Base-by-base conservation (phyloP, 2,797 vertebrate species). In the Gephyroberyx darwinii region DNA sequence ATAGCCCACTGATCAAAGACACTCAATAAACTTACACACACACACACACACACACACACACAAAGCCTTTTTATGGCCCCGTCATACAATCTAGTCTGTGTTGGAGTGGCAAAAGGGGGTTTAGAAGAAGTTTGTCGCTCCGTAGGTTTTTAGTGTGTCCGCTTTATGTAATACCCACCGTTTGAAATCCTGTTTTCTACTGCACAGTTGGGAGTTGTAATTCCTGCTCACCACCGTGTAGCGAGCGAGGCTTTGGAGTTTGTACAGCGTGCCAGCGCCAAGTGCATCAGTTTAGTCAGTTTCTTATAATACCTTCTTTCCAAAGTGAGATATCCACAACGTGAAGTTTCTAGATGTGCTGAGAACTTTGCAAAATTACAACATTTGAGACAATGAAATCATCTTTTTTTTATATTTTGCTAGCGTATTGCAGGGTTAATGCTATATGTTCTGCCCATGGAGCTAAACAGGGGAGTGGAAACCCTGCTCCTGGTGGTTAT, bases 21-120 rank as follows among this genome's bases (percentile, higher is more conserved):
- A 43, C 19, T 59, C 56, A 59, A 59, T 41, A 58, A n/a, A 58
- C n/a, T n/a, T n/a, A n/a, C 52, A 30, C 52, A 30, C 51, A 26
- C 51, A 53, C 51, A 55, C 53, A 17, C 16, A 55, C 16, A 16
- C 26, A 10, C 13, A 13, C 51, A 14, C 10, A 55, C 53, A 55
- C 53, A 16, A 30, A 55, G 7, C 43, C 37, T 58, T 41, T 37
- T n/a, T 4, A 58, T 19, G n/a, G 9, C 37, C 8, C n/a, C 20
- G 39, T 39, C 37, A 43, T 43, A 59, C 35, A 43, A 20, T 59
- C 19, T 17, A 47, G 45, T n/a, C 45, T n/a, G 45, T 48, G 45
- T 5, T 48, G 45, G 10, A 13, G 35, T 22, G 57, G 57, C 39
- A 22, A 13, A n/a, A n/a, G 35, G 39, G 19, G 37, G n/a, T 59